phyloP scores from a whole-genome alignment of 2,797 vertebrate genomes.

The Bovichtus variegatus region DNA sequence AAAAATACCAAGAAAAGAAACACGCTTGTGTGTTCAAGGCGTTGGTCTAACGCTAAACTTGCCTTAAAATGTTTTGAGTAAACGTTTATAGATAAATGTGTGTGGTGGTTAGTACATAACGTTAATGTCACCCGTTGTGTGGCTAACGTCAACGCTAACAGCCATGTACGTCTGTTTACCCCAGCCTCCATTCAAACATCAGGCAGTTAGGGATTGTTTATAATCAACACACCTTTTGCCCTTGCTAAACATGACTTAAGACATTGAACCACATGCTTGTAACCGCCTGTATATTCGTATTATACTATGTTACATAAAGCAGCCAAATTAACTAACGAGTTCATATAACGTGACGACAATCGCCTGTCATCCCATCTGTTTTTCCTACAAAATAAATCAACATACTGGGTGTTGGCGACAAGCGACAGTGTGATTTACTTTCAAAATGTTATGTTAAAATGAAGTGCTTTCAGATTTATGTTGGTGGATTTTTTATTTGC shows the following conservation, averaged over 20 bases:
- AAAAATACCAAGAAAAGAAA: background rate
- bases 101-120: background rate
- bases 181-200: conserved; percentile 9
- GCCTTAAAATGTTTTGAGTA: background rate
- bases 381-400: background rate
- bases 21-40: fast-evolving
- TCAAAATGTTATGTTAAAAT: background rate
- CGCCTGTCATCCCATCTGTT: background rate
- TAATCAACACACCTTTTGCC: background rate
- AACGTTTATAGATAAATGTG: background rate
- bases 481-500: background rate
- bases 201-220: background rate
- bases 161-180: background rate
- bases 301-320: background rate
- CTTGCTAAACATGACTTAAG: background rate
- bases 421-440: background rate
- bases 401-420: background rate
- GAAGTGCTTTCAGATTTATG: background rate
- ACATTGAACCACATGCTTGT: background rate
- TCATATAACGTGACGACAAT: background rate
- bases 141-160: conserved; percentile 1
- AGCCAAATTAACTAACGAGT: background rate
- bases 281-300: background rate
- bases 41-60: background rate
- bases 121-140: background rate